Evolutionary conservation across 2,113 vertebrate species (phyloP), one percentile per base, ranked within the genome.

Genomic region (Mystacornis crossleyi): DNA sequence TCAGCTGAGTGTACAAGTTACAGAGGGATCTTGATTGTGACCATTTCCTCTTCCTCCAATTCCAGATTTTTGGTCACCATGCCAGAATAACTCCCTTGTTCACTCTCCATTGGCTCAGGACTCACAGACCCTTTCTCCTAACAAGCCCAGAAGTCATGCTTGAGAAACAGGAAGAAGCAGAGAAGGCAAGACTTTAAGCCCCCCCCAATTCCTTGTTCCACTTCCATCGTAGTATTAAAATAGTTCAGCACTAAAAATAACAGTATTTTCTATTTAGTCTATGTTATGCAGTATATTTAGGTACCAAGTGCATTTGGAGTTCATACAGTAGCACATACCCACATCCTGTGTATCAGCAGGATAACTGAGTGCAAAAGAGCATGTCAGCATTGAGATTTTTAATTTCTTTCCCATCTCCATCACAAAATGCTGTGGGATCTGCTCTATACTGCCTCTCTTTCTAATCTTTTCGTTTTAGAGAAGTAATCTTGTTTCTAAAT

Each of bases 381-480:
- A 6, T 1, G 0, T 10, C 62, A 55, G 38, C 2, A 0, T 1
- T 3, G 25, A 6, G 2, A 33, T 1, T 33, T 60, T 40, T 6
- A 2, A n/a, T n/a, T 81, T 74, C 28, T 54, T 51, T 54, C 19
- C 26, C 31, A 40, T 20, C 45, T 81, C 25, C 34, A 47, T 4
- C 70, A 55, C 38, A 74, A 58, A 90, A 74, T 8, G 20, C 53
- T 21, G 29, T 0, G 0, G 9, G 19, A 81, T 50, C 55, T 47
- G 42, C 8, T 60, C 43, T 38, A 9, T 2, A 21, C 5, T 40
- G n/a, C 8, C 12, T 7, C 4, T 15, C 29, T 60, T 82, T 36
- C 43, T 47, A 40, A 29, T 31, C 0, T 45, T 34, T 43, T 10
- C 0, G 1, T 16, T 90, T 36, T 18, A 73, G 17, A 77, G 24